phyloP scores from a whole-genome alignment of 2,888 invertebrate species.

The Calameuta idolon region DNA sequence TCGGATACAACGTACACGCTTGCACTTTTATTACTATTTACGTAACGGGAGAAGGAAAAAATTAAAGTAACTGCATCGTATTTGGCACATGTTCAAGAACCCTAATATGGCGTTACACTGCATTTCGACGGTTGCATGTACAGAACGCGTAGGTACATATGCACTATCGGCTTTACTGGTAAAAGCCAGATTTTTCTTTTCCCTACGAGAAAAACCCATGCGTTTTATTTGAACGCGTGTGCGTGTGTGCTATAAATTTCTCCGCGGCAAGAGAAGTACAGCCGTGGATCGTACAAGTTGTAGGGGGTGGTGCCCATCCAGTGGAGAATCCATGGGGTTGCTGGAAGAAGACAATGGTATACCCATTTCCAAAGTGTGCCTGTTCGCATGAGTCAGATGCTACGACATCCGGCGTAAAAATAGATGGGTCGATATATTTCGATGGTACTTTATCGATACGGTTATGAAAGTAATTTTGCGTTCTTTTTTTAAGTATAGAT shows the following conservation, averaged over 20 bases:
- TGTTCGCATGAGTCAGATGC: neutral
- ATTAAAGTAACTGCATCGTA: constrained; percentile 43
- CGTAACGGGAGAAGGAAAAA: constrained; percentile 25
- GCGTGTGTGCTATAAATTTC: neutral
- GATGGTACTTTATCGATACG: neutral
- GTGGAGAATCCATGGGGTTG: neutral
- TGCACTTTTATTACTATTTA: constrained; percentile 48
- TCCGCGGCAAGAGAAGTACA: neutral
- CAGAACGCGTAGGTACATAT: neutral
- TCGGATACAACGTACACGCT: constrained; percentile 30
- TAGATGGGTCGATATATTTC: neutral
- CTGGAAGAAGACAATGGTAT: neutral
- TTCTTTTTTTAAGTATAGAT: neutral
- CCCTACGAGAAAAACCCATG: neutral
- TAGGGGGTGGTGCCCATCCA: neutral
- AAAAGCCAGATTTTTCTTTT: neutral
- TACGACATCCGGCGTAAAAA: neutral
- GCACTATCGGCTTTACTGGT: neutral
- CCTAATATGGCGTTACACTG: constrained; percentile 31
- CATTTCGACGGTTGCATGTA: neutral
- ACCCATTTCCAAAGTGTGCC: neutral
- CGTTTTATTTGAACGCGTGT: neutral
- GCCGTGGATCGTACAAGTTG: neutral
- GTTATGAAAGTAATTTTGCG: neutral
- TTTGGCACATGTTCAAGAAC: constrained; percentile 51